These are phyloP conservation scores for Parapsyche elsis DNA, from an alignment of 1,140 invertebrate species.

Conservation along the genomic window DNA sequence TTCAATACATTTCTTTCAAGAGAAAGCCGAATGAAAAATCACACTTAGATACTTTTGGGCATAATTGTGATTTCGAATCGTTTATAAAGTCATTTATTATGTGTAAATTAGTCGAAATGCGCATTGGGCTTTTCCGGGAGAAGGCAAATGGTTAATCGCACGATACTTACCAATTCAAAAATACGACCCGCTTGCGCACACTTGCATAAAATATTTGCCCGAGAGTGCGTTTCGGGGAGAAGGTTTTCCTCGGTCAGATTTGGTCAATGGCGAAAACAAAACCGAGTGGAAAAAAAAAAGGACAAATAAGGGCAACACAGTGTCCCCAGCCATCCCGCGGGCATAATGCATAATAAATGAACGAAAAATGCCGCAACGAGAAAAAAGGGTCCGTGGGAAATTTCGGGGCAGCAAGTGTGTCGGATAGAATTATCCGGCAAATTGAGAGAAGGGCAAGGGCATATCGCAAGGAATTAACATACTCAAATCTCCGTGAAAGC, in stretches of 20 bases:
- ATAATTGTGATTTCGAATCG: no score
- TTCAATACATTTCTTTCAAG: neutral
- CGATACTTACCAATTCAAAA: neutral
- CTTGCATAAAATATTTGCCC: slow-evolving; percentile 10
- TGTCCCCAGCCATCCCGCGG: slow-evolving; percentile 16
- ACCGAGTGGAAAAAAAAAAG: neutral
- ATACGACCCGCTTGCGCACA: neutral
- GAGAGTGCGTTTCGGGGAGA: neutral
- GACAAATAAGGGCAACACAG: slow-evolving; percentile 2
- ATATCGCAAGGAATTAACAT: slow-evolving; percentile 46
- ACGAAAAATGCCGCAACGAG: slow-evolving; percentile 46
- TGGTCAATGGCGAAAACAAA: neutral
- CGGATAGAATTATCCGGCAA: slow-evolving; percentile 44
- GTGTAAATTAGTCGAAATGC: neutral
- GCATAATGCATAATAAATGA: slow-evolving; percentile 49
- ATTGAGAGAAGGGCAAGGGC: slow-evolving; percentile 37
- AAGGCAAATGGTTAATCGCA: no score
- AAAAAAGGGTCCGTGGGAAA: slow-evolving; percentile 40
- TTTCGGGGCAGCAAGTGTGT: slow-evolving; percentile 37
- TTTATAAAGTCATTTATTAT: no score
- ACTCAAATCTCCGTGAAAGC: slow-evolving; percentile 33
- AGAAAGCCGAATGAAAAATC: neutral
- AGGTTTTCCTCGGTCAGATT: slow-evolving; percentile 7
- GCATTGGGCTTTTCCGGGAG: neutral
- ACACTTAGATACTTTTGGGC: neutral